A percentile compares a stretch with the other conserved stretches of the same genome.
phyloP scores from a whole-genome alignment of 2,113 vertebrate species.

The Gavia stellata region DNA sequence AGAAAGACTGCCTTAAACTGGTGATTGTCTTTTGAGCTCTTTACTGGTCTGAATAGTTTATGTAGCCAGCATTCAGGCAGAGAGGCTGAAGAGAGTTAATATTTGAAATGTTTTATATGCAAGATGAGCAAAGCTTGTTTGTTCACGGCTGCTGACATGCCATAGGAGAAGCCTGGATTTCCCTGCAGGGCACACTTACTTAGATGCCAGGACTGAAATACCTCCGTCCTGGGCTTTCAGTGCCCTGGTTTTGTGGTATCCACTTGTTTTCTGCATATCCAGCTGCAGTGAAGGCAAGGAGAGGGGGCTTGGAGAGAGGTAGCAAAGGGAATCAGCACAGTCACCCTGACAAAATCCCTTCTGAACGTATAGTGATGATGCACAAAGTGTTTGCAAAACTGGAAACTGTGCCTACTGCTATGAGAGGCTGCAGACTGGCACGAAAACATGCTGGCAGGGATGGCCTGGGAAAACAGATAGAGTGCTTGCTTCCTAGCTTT shows the following conservation, averaged over 20 bases:
- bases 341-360: background rate
- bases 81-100: background rate
- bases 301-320: background rate
- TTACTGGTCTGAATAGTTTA: background rate
- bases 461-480: background rate
- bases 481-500: background rate
- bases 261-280: background rate
- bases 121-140: background rate
- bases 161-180: background rate
- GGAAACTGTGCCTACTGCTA: background rate
- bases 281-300: background rate
- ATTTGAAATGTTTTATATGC: background rate
- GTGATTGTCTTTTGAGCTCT: background rate
- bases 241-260: background rate
- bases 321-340: background rate
- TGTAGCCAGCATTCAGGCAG: background rate
- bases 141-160: background rate
- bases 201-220: background rate
- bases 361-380: background rate
- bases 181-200: background rate
- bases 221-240: background rate
- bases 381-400: background rate
- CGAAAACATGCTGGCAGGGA: background rate
- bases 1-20: background rate
- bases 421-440: background rate